Evolutionary conservation across 2,797 vertebrate species (phyloP).

Genomic region (Enteromius trimaculatus): DNA sequence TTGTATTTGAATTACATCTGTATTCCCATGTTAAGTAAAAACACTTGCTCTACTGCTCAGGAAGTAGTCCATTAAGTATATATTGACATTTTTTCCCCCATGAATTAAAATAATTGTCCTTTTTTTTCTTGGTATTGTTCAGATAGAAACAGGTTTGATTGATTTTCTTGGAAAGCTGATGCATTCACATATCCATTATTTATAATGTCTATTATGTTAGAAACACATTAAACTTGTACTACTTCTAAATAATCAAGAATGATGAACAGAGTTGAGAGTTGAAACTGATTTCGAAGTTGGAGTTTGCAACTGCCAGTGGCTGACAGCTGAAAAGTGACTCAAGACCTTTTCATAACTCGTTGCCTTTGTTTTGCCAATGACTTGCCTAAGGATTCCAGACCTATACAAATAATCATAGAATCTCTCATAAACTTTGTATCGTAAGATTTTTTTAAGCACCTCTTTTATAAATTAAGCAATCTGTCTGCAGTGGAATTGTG

Average conservation of each 20-base stretch:
- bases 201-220: not conserved
- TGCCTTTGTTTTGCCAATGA: conserved; percentile 57
- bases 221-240: not conserved
- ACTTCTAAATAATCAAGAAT: not conserved
- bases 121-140: not conserved
- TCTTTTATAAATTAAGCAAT: not conserved
- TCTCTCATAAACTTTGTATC: not conserved
- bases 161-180: not conserved
- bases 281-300: conserved; percentile 26
- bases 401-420: not conserved
- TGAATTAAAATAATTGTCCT: not conserved
- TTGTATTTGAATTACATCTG: not conserved
- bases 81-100: too few species aligned
- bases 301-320: conserved; percentile 45
- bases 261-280: not conserved
- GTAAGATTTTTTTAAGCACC: not conserved
- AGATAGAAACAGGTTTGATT: not conserved
- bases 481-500: too few species aligned
- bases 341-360: conserved; percentile 45
- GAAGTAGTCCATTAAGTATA: conserved; percentile 6
- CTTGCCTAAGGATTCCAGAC: conserved; percentile 30
- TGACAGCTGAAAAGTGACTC: conserved; percentile 49
- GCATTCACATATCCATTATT: not conserved
- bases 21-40: not conserved
- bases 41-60: not conserved